Base-by-base conservation (phyloP, 2,797 vertebrate genomes). In the Danio aesculapii region DNA sequence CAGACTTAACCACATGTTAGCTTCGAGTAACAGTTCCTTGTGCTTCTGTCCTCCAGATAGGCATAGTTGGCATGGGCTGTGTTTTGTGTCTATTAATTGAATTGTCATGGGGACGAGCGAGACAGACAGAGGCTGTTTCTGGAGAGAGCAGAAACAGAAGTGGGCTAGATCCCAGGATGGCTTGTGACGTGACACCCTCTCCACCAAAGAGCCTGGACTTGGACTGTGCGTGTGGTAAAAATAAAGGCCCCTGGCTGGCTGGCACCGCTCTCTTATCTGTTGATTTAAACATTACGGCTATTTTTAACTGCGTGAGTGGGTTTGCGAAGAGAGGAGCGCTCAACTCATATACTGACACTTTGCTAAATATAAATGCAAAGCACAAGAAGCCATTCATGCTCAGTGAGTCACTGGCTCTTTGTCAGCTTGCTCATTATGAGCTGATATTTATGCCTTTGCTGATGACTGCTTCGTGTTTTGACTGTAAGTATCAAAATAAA, bases 101-200 rank as follows among this genome's bases (percentile, higher is more conserved):
- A 57, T 58, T 52, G 46, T 17, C 57, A 11, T 30, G 67, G 64
- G 41, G 55, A 21, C 12, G 17, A 12, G 53, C 43, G 73, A 72
- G 70, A 63, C 43, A 50, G 53, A 13, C 30, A 17, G 63, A 79
- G 66, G 30, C 30, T 30, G 30, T 30, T 30, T 30, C 30, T 30
- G 30, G 30, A 30, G 30, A 30, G 14, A 63, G 71, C 53, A 73
- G 69, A 30, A 30, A 30, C 46, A 44, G 82, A 91, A 90, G 62
- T 88, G 88, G 91, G 88, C 86, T 89, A 84, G 66, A 81, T 92
- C 89, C 91, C 88, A 88, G 87, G 84, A 91, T 88, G 16, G 43
- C 47, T 47, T 49, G 68, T 53, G 69, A 69, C 21, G 44, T 17
- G 41, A 57, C 62, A 62, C 62, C 19, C 52, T 67, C 57, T 17